phyloP scores from a whole-genome alignment of 2,113 vertebrate genomes.

The Lycocorax pyrrhopterus region DNA sequence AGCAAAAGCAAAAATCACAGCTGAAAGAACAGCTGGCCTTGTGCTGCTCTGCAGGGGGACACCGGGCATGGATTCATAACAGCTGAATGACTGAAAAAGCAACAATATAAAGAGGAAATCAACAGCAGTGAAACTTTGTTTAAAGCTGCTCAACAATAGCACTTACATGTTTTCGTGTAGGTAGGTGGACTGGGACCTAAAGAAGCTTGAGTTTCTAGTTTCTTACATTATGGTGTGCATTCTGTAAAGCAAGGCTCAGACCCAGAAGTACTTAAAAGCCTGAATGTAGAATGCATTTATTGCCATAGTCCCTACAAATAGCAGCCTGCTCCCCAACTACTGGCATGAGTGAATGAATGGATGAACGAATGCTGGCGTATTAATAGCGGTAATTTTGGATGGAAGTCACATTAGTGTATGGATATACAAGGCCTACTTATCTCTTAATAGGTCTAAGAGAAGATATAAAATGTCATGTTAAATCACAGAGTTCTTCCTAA shows the following conservation, averaged over 20 bases:
- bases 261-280: neutral
- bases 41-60: neutral
- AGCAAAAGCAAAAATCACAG: neutral
- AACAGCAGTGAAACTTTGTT: neutral
- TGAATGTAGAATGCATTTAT: neutral
- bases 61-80: neutral
- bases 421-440: neutral
- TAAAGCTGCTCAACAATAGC: neutral
- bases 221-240: neutral
- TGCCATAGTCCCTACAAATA: neutral
- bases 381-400: neutral
- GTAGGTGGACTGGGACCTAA: neutral
- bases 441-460: neutral
- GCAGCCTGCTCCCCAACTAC: neutral
- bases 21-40: neutral
- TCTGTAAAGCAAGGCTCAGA: neutral
- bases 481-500: neutral
- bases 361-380: neutral
- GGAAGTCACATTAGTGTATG: neutral
- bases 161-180: neutral
- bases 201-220: neutral
- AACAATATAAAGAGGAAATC: neutral
- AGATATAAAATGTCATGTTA: neutral
- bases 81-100: neutral
- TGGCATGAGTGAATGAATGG: neutral